Conservation (phyloP, 2,113 vertebrate genomes). For the Ictidomys tridecemlineatus region DNA sequence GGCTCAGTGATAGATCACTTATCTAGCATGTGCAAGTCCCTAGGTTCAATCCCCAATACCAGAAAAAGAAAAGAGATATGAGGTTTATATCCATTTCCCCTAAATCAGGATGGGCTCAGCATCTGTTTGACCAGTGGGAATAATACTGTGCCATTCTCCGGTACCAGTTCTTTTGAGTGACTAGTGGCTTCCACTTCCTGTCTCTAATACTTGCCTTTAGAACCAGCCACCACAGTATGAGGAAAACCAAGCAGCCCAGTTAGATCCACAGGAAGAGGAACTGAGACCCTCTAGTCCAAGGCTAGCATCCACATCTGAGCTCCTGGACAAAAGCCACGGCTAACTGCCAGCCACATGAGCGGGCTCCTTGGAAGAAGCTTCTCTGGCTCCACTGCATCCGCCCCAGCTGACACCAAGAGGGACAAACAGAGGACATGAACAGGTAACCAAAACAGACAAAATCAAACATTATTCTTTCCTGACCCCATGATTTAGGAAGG, state of each 20-base stretch:
- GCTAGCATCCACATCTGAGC: neutral
- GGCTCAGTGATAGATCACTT: neutral
- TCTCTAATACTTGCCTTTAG: slow-evolving; percentile 9
- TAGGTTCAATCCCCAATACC: neutral
- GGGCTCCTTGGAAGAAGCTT: slow-evolving; percentile 5
- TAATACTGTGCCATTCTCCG: neutral
- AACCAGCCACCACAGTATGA: neutral
- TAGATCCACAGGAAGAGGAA: neutral
- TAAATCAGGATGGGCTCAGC: neutral
- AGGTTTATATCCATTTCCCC: neutral
- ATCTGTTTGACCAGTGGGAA: neutral
- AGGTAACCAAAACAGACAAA: slow-evolving; percentile 31
- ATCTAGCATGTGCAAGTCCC: neutral
- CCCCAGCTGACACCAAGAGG: neutral
- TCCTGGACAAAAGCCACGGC: neutral
- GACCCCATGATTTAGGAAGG: neutral
- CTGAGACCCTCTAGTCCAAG: neutral
- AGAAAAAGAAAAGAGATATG: neutral
- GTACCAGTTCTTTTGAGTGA: neutral
- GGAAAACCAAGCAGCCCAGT: neutral
- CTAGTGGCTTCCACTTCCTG: slow-evolving; percentile 34
- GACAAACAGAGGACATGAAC: neutral
- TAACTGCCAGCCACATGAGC: neutral
- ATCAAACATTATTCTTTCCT: neutral
- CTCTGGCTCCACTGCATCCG: neutral